Percentiles rank a stretch among this genome's conserved stretches.
Conservation (phyloP, 1,140 invertebrate genomes). For the Drosophila jambulina region DNA sequence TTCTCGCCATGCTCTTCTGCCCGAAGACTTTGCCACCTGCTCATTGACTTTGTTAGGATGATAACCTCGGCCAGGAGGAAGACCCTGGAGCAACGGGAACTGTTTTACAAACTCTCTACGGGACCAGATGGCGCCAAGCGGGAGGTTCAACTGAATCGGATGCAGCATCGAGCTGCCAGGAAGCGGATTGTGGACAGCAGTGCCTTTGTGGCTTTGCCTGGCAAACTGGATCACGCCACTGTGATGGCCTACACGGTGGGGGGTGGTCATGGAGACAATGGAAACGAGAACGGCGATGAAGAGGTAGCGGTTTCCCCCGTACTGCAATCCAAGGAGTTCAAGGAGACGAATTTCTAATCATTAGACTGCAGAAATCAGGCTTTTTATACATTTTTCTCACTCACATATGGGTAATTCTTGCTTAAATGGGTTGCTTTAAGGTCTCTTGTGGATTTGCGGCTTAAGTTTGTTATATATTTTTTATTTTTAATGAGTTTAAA, state of each 20-base stretch:
- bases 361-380: conserved; percentile 44
- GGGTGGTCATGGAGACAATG: conserved; percentile 25
- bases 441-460: background rate
- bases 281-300: conserved; percentile 23
- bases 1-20: conserved; percentile 86
- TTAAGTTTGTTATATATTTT: conserved; percentile 8
- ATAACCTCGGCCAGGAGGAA: conserved; percentile 92
- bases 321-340: conserved; percentile 80
- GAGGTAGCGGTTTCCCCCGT: conserved; percentile 58
- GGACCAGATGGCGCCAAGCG: conserved; percentile 89
- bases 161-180: conserved; percentile 86
- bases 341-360: conserved; percentile 79
- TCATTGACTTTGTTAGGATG: conserved; percentile 92
- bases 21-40: conserved; percentile 89
- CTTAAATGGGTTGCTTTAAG: background rate
- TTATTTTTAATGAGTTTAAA: conserved; percentile 4
- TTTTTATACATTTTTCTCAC: conserved; percentile 35
- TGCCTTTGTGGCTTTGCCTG: conserved; percentile 89
- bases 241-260: conserved; percentile 93
- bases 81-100: conserved; percentile 92
- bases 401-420: conserved; percentile 30
- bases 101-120: conserved; percentile 89
- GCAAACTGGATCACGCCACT: conserved; percentile 97
- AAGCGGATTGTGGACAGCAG: conserved; percentile 80
- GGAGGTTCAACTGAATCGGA: conserved; percentile 89